phyloP scores from a whole-genome alignment of 2,888 invertebrate genomes.

The Epinotia nisella region DNA sequence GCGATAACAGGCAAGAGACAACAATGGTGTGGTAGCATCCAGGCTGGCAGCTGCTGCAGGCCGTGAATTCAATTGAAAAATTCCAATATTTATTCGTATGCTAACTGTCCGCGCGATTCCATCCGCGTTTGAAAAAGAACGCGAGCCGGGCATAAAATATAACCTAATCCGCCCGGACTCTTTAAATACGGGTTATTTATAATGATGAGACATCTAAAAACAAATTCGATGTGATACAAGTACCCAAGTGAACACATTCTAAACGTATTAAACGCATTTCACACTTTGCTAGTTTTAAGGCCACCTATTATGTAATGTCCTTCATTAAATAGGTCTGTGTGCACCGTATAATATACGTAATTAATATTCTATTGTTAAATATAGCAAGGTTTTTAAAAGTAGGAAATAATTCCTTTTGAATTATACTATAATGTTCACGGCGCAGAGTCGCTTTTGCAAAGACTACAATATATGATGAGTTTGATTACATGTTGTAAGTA shows the following conservation, averaged over 20 bases:
- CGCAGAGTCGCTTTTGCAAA: background rate
- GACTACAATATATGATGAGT: background rate
- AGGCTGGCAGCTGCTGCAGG: too few relatives aligned
- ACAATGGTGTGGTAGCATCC: too few relatives aligned
- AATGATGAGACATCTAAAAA: too few relatives aligned
- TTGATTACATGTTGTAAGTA: background rate
- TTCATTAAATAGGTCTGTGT: slow-evolving; percentile 26
- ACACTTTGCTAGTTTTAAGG: slow-evolving; percentile 14
- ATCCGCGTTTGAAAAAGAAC: too few relatives aligned
- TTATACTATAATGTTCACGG: background rate
- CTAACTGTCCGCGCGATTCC: too few relatives aligned
- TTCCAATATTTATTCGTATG: too few relatives aligned
- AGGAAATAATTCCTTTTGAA: background rate
- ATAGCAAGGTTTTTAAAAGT: background rate
- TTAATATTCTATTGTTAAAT: slow-evolving; percentile 33
- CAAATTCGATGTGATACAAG: too few relatives aligned
- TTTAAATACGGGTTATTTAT: too few relatives aligned
- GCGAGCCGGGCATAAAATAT: too few relatives aligned
- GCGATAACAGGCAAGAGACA: too few relatives aligned
- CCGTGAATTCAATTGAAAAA: too few relatives aligned
- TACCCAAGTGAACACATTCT: background rate
- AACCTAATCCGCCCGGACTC: too few relatives aligned
- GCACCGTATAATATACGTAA: slow-evolving; percentile 12
- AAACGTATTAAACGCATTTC: background rate
- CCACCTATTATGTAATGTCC: slow-evolving; percentile 29